A percentile compares a stretch with the other conserved stretches of the same genome.
Conservation (phyloP, 2,888 invertebrate species). For the Spicauda simplicius region DNA sequence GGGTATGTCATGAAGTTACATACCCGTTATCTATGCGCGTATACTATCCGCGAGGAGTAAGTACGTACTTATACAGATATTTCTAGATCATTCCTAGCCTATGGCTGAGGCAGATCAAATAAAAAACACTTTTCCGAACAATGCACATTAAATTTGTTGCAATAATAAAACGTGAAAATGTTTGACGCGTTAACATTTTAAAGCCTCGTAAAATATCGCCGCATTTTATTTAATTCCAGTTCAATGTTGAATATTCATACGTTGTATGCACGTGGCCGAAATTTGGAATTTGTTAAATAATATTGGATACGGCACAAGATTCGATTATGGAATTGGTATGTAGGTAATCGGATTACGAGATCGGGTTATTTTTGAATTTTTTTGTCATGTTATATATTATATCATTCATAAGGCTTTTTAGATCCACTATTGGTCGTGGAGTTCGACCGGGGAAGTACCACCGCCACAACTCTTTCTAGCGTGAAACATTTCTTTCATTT, state of each 20-base stretch:
- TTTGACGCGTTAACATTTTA: conserved; percentile 57
- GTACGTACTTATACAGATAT: too few relatives aligned
- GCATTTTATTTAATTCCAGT: conserved; percentile 53
- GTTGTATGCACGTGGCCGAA: conserved; percentile 44
- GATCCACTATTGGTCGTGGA: too few relatives aligned
- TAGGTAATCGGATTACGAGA: not conserved
- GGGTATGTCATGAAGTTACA: too few relatives aligned
- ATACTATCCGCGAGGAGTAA: too few relatives aligned
- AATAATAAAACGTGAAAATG: conserved; percentile 44
- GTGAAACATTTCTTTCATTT: too few relatives aligned
- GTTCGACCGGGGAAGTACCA: too few relatives aligned
- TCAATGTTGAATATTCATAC: conserved; percentile 49
- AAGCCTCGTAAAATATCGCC: conserved; percentile 58
- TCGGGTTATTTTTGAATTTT: too few relatives aligned
- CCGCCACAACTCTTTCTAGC: too few relatives aligned
- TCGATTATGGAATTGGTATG: conserved; percentile 46
- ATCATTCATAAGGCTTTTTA: too few relatives aligned
- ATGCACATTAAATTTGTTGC: conserved; percentile 30
- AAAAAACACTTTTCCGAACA: conserved; percentile 19
- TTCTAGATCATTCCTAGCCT: too few relatives aligned
- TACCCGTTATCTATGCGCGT: too few relatives aligned
- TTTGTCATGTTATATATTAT: too few relatives aligned
- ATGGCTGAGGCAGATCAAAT: conserved; percentile 8
- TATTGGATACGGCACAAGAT: conserved; percentile 37
- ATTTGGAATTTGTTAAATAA: conserved; percentile 42